Evolutionary conservation across 2,797 vertebrate species (phyloP), one percentile per base, ranked within the genome.

Genomic region (Stomatorhinus walkeri): DNA sequence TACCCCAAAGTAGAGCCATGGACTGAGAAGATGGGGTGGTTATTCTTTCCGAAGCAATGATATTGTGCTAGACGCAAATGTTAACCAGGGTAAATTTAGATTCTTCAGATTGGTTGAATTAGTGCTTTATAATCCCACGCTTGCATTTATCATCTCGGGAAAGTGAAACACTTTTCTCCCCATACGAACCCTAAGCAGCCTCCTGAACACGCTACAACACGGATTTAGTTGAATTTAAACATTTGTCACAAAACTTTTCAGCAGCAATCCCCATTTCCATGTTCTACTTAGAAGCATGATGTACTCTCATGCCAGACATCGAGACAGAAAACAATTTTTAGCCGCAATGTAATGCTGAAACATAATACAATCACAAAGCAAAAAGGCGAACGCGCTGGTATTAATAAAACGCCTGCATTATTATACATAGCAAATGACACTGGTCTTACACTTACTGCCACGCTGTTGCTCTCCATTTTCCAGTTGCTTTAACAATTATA

Each of bases 301-400:
- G 76, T 81, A 46, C 40, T 46, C 76, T 79, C 72, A n/a, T 81
- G 40, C 40, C 76, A 81, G 40, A 81, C 16, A 46, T 43, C 36
- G 36, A 79, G 72, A 43, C 36, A 43, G 36, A 43, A 43, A 79
- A 79, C 36, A 43, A 79, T 43, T 79, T 76, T 79, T 40, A 43
- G 72, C 36, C 36, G 72, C 36, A 40, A 43, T 81, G 76, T n/a
- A 46, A 81, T 81, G 36, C 76, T 81, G 76, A 81, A 81, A 81
- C 76, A n/a, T 81, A 81, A 81, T 46, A 81, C 76, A 81, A 81
- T 43, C 40, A 76, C 72, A 81, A 81, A 81, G 36, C 76, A 46
- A 36, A 46, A 9, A 40, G 76, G 16, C 76, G 76, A 81, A 46
- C 14, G 40, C 36, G 40, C 14, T n/a, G 76, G 19, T 43, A 81